Evolutionary conservation across 2,113 vertebrate genomes (phyloP).

Genomic region (Cavia aperea): DNA sequence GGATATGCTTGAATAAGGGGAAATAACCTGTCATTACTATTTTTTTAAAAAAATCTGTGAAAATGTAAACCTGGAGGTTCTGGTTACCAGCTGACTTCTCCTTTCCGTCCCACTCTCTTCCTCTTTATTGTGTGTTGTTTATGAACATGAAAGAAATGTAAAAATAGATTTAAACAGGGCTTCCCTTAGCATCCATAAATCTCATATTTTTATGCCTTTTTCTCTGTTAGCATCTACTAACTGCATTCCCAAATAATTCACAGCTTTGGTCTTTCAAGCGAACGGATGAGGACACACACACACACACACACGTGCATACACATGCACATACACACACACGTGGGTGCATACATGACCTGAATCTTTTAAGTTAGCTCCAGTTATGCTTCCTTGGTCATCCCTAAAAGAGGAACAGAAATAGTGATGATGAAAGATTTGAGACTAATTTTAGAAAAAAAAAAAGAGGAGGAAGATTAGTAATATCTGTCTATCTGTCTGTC

Average conservation of each 20-base stretch:
- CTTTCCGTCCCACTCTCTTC: slow-evolving; percentile 36
- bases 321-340: too few species aligned
- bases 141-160: background rate
- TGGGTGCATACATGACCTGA: background rate
- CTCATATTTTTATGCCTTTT: slow-evolving; percentile 38
- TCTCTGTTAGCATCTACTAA: background rate
- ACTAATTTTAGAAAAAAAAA: background rate
- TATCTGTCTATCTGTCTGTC: too few species aligned
- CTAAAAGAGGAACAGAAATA: background rate
- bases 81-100: slow-evolving; percentile 42
- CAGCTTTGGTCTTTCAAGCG: background rate
- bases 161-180: background rate
- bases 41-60: background rate
- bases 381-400: background rate
- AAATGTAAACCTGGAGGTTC: slow-evolving; percentile 22
- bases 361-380: background rate
- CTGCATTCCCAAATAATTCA: background rate
- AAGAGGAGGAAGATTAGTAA: background rate
- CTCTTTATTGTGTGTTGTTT: slow-evolving; percentile 42
- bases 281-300: rapidly evolving
- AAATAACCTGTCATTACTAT: slow-evolving; percentile 20
- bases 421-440: background rate
- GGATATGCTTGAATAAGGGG: slow-evolving; percentile 28
- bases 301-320: background rate
- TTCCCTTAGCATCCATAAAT: background rate